phyloP scores from a whole-genome alignment of 2,113 vertebrate species.

The Oryzias javanicus region DNA sequence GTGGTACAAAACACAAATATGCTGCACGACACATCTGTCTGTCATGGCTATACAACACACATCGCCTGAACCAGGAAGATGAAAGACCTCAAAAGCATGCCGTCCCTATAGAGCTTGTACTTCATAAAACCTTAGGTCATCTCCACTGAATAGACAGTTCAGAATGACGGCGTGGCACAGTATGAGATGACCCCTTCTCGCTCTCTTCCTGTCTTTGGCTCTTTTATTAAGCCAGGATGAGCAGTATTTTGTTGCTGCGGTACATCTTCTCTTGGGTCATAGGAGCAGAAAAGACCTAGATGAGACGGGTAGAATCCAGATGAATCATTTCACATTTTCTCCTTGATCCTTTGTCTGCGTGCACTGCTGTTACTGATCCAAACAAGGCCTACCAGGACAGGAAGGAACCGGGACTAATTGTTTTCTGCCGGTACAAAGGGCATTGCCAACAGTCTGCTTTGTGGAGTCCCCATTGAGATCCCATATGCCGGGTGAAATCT shows the following conservation, averaged over 20 bases:
- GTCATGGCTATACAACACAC: not conserved
- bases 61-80: slow-evolving; percentile 20
- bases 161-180: slow-evolving; percentile 23
- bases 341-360: slow-evolving; percentile 6
- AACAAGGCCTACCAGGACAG: slow-evolving; percentile 26
- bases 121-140: slow-evolving; percentile 33
- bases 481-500: slow-evolving; percentile 66
- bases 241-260: slow-evolving; percentile 10
- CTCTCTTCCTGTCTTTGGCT: slow-evolving; percentile 32
- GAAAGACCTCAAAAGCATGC: slow-evolving; percentile 22
- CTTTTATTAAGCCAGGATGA: slow-evolving; percentile 36
- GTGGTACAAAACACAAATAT: slow-evolving; percentile 20
- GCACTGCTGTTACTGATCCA: slow-evolving; percentile 26
- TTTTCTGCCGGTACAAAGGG: slow-evolving; percentile 68
- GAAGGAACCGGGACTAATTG: slow-evolving; percentile 67
- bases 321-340: slow-evolving; percentile 23
- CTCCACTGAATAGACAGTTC: slow-evolving; percentile 40
- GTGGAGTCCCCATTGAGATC: slow-evolving; percentile 45
- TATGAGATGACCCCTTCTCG: slow-evolving; percentile 31
- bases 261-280: slow-evolving; percentile 29
- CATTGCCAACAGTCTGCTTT: slow-evolving; percentile 49
- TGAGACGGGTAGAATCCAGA: slow-evolving; percentile 21
- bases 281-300: slow-evolving; percentile 16
- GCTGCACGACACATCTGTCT: slow-evolving; percentile 14
- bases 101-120: slow-evolving; percentile 32